Conservation (phyloP, 2,888 invertebrate species). For the Mactromeris polynyma region DNA sequence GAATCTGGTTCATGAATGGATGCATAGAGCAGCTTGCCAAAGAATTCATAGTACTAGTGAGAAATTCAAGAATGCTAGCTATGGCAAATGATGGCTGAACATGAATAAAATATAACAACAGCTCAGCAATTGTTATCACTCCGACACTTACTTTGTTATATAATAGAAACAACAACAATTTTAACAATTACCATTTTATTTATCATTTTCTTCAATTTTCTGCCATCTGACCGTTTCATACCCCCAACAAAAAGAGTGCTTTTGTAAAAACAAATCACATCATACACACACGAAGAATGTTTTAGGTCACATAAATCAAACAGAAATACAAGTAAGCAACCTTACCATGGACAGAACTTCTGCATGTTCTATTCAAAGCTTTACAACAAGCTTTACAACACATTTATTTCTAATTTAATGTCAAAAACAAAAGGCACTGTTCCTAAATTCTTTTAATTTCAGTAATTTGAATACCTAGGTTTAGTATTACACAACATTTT, state of each 20-base stretch:
- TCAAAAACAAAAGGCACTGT: slow-evolving; percentile 3
- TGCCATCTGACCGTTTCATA: slow-evolving; percentile 26
- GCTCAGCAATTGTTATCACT: no score
- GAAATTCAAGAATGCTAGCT: no score
- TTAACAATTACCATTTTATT: slow-evolving; percentile 26
- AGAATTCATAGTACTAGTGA: no score
- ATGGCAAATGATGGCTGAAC: no score
- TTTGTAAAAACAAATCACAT: slow-evolving; percentile 17
- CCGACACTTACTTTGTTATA: neutral
- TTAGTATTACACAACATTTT: no score
- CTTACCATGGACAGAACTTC: neutral
- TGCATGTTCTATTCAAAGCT: neutral
- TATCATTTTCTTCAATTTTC: slow-evolving; percentile 30
- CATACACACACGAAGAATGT: slow-evolving; percentile 8
- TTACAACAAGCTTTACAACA: no score
- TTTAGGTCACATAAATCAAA: neutral
- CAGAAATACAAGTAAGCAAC: neutral
- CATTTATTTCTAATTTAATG: neutral
- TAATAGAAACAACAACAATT: neutral
- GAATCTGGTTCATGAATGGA: no score
- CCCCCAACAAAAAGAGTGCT: neutral
- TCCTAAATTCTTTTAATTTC: neutral
- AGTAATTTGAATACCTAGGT: no score
- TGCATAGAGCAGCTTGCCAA: no score
- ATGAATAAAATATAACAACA: no score